Conservation (phyloP, 2,888 invertebrate genomes). For the Cantharis rustica region DNA sequence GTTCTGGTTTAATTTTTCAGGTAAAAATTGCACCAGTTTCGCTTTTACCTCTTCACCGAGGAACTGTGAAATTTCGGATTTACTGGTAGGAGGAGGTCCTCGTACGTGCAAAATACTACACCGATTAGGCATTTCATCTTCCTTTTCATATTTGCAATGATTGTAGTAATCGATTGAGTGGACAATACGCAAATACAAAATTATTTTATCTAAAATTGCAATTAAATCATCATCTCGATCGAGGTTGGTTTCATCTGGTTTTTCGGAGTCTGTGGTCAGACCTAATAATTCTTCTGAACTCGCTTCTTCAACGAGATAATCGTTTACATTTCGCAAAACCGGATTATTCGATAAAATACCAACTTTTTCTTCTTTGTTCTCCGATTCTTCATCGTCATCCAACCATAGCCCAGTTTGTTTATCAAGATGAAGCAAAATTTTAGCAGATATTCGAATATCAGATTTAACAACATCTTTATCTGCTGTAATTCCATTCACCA, state of each 20-base stretch:
- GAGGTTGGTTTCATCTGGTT: constrained; percentile 58
- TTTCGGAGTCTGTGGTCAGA: constrained; percentile 59
- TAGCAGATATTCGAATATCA: constrained; percentile 91
- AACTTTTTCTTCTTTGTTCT: constrained; percentile 58
- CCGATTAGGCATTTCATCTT: constrained; percentile 99
- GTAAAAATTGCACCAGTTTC: constrained; percentile 89
- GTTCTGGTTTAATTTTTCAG: constrained; percentile 79
- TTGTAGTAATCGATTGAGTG: constrained; percentile 99
- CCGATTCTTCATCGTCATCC: constrained; percentile 56
- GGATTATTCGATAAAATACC: constrained; percentile 88
- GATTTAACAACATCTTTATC: constrained; percentile 87
- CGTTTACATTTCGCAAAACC: constrained; percentile 93
- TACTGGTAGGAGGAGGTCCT: constrained; percentile 83
- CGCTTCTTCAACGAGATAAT: constrained; percentile 96
- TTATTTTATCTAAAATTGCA: constrained; percentile 76
- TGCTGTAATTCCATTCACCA: constrained; percentile 89
- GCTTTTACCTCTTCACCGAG: constrained; percentile 78
- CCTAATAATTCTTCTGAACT: constrained; percentile 93
- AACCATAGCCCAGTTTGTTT: constrained; percentile 82
- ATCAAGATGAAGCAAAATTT: constrained; percentile 89
- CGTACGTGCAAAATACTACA: constrained; percentile 98
- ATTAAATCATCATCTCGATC: constrained; percentile 75
- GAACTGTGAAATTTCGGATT: constrained; percentile 72
- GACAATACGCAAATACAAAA: constrained; percentile 93
- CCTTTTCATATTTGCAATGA: constrained; percentile 95